Evolutionary conservation across 2,113 vertebrate genomes (phyloP).

Genomic region (Mirza zaza): DNA sequence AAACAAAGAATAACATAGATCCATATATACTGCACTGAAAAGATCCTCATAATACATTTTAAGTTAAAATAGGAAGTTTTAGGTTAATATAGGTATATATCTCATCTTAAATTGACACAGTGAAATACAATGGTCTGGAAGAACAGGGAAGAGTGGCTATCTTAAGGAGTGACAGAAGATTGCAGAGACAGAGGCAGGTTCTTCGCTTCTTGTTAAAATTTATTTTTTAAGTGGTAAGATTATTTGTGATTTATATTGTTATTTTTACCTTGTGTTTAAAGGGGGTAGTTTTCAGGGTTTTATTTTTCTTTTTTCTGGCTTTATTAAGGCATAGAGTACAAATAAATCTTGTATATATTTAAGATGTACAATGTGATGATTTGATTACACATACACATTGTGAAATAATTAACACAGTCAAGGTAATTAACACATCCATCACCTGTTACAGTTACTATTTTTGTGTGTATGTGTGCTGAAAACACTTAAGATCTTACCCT

Average conservation of each 20-base stretch:
- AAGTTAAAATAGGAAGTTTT: neutral
- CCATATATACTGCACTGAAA: neutral
- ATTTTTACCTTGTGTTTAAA: neutral
- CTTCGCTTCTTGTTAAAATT: neutral
- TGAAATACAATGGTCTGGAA: neutral
- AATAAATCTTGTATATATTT: neutral
- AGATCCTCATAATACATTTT: neutral
- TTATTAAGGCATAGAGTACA: neutral
- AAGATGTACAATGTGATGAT: neutral
- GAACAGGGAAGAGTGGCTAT: neutral
- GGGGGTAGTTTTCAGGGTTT: neutral
- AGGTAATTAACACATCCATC: neutral
- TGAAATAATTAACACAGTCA: neutral
- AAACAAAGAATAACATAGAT: neutral
- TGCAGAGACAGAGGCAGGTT: neutral
- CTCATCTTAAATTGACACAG: neutral
- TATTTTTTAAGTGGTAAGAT: neutral
- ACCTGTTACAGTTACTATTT: neutral
- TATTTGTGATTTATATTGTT: neutral
- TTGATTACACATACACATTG: neutral
- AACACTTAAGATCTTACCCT: neutral
- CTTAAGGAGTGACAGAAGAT: neutral
- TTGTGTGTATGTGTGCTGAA: neutral
- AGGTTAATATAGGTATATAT: neutral
- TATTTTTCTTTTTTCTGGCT: neutral